Conservation (phyloP, 2,888 invertebrate species). For the Achlya flavicornis region DNA sequence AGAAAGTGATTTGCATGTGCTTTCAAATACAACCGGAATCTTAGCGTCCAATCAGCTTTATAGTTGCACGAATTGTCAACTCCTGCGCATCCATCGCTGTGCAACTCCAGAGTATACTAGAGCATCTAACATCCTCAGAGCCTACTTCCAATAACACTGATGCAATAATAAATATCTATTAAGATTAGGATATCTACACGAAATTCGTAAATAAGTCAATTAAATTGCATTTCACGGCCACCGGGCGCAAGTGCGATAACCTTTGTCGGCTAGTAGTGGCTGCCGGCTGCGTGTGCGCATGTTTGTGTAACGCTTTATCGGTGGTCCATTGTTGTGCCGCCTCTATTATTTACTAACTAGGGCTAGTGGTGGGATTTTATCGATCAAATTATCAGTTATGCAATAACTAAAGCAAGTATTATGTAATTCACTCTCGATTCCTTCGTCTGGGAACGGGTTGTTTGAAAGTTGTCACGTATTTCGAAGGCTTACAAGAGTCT, state of each 20-base stretch:
- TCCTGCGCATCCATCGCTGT: too few species aligned
- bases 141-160: background rate
- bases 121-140: too few species aligned
- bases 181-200: background rate
- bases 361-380: conserved; percentile 23
- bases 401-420: background rate
- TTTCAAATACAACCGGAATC: too few species aligned
- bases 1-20: too few species aligned
- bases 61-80: too few species aligned
- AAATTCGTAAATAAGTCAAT: conserved; percentile 11
- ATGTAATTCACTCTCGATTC: background rate
- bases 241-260: conserved; percentile 15
- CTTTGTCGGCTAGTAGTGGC: conserved; percentile 8
- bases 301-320: conserved; percentile 22
- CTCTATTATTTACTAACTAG: conserved; percentile 21
- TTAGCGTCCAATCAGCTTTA: too few species aligned
- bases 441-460: background rate
- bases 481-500: background rate
- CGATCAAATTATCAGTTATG: conserved; percentile 10
- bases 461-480: background rate
- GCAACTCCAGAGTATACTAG: too few species aligned
- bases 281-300: conserved; percentile 10
- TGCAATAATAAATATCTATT: background rate
- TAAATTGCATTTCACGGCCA: conserved; percentile 11
- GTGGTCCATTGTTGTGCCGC: conserved; percentile 34